These are phyloP conservation scores for Resseliella maxima DNA, from an alignment of 2,888 invertebrate genomes.

Conservation along the genomic window DNA sequence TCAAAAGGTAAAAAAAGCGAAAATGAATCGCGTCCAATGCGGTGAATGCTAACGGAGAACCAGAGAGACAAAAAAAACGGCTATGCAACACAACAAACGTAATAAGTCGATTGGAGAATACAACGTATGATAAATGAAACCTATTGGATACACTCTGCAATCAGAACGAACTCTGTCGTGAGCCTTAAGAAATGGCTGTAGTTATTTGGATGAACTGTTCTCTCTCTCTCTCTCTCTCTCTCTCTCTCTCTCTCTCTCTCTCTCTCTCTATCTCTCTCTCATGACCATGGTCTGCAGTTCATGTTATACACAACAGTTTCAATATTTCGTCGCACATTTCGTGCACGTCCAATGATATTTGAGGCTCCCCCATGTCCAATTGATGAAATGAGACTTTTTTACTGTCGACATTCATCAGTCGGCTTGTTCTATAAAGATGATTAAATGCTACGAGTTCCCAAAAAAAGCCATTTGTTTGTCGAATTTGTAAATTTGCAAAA, in stretches of 20 bases:
- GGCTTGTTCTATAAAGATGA: slow-evolving; percentile 44
- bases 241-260: too few species aligned
- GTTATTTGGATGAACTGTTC: too few species aligned
- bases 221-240: too few species aligned
- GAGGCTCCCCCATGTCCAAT: slow-evolving; percentile 36
- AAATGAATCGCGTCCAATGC: slow-evolving; percentile 51
- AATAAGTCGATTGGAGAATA: slow-evolving; percentile 21
- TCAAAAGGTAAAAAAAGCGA: slow-evolving; percentile 46
- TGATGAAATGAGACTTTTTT: slow-evolving; percentile 29
- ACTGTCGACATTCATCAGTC: slow-evolving; percentile 50
- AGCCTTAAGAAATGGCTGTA: slow-evolving; percentile 9
- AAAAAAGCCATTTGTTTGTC: slow-evolving; percentile 39
- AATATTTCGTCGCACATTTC: not conserved
- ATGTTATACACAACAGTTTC: not conserved
- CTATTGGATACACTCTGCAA: slow-evolving; percentile 32
- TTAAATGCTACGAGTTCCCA: slow-evolving; percentile 47
- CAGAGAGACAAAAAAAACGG: not conserved
- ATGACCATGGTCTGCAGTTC: too few species aligned
- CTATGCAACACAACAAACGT: not conserved
- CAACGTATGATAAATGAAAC: slow-evolving; percentile 37
- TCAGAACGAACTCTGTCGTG: not conserved
- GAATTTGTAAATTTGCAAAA: slow-evolving; percentile 2
- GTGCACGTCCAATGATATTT: slow-evolving; percentile 37
- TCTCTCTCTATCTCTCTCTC: too few species aligned
- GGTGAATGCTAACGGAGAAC: slow-evolving; percentile 7